Percentiles rank a stretch among this genome's conserved stretches.
Evolutionary conservation across 1,140 invertebrate species (phyloP).

Genomic region (Littorina saxatilis): DNA sequence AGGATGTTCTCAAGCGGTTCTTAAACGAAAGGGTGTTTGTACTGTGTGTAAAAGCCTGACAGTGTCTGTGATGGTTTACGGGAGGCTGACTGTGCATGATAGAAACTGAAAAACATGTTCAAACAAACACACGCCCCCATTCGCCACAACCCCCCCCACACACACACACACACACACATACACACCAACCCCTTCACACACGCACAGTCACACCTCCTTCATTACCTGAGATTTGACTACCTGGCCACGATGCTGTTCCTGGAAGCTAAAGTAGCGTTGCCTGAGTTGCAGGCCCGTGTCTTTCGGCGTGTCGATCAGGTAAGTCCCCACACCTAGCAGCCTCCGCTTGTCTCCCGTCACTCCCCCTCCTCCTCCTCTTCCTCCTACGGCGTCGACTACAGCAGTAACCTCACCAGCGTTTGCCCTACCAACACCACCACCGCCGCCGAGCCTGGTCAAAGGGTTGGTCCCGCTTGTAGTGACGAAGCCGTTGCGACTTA

Average conservation of each 20-base stretch:
- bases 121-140: background rate
- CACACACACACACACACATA: background rate
- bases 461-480: background rate
- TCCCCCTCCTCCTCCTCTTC: background rate
- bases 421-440: background rate
- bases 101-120: background rate
- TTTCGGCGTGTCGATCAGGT: slow-evolving; percentile 4
- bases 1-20: too few relatives aligned
- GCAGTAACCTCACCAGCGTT: background rate
- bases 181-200: slow-evolving; percentile 2
- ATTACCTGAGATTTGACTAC: background rate
- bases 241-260: slow-evolving; percentile 14
- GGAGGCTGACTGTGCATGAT: too few relatives aligned
- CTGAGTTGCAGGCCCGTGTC: background rate
- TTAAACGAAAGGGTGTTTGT: too few relatives aligned
- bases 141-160: too few relatives aligned
- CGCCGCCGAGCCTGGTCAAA: background rate
- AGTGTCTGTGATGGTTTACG: too few relatives aligned
- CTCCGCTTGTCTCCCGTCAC: background rate
- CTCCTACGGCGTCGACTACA: background rate
- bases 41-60: too few relatives aligned
- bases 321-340: background rate
- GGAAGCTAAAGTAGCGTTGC: background rate
- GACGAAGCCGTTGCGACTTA: background rate
- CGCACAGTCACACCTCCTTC: background rate